These are phyloP conservation scores for Tinea trinotella DNA, from an alignment of 2,888 invertebrate genomes.

Conservation along the genomic window DNA sequence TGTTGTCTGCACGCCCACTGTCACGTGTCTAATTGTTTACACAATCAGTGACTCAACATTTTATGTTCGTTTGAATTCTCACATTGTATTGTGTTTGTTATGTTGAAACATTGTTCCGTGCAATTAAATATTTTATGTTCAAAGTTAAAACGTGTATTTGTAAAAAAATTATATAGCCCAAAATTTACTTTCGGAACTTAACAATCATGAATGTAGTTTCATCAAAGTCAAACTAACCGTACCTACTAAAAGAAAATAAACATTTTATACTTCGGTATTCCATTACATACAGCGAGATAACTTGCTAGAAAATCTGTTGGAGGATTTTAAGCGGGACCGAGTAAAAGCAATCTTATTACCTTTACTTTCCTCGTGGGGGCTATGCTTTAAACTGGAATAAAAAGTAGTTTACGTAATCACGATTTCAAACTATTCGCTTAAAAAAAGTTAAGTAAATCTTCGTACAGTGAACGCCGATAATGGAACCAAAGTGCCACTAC, in stretches of 20 bases:
- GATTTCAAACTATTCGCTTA: not conserved
- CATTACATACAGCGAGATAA: not conserved
- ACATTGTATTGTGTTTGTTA: not conserved
- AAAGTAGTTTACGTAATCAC: constrained; percentile 1
- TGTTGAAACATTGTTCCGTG: too few relatives aligned
- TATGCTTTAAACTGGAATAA: constrained; percentile 6
- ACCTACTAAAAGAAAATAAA: constrained; percentile 2
- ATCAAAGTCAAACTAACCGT: not conserved
- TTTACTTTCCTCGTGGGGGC: constrained; percentile 5
- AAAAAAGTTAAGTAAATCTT: not conserved
- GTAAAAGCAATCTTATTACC: constrained; percentile 13
- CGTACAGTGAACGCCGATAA: too few relatives aligned
- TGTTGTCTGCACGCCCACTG: constrained; percentile 11
- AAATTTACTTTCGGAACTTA: not conserved
- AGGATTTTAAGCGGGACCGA: constrained; percentile 8
- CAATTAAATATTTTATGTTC: too few relatives aligned
- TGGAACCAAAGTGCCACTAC: too few relatives aligned
- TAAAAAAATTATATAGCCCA: too few relatives aligned
- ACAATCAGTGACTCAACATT: constrained; percentile 6
- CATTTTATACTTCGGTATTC: not conserved
- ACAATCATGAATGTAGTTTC: not conserved
- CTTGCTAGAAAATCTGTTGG: constrained; percentile 1
- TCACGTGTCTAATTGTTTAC: constrained; percentile 19
- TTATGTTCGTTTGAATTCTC: not conserved
- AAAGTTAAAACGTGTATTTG: too few relatives aligned